A percentile compares a stretch with the other conserved stretches of the same genome.
These are phyloP conservation scores for Halcyon badia DNA, from an alignment of 2,797 vertebrate species.

Conservation along the genomic window DNA sequence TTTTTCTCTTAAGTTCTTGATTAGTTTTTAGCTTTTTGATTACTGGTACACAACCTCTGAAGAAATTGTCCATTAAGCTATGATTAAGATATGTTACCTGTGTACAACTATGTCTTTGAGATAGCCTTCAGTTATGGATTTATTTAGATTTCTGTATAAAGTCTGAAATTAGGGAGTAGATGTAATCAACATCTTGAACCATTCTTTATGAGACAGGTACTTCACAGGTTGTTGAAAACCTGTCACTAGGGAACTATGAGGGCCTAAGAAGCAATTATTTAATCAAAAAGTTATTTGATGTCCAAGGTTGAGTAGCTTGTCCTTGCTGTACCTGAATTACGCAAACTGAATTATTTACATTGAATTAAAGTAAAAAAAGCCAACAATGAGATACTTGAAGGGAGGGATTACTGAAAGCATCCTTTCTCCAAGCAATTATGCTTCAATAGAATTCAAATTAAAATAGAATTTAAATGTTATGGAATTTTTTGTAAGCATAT, in stretches of 20 bases:
- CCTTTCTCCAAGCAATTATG: neutral
- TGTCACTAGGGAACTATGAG: neutral
- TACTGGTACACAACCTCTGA: neutral
- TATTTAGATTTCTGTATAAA: neutral
- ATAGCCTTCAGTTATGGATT: neutral
- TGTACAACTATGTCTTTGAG: neutral
- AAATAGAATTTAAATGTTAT: neutral
- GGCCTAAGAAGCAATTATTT: neutral
- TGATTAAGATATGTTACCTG: neutral
- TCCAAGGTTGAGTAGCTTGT: neutral
- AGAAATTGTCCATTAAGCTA: neutral
- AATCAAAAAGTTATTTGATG: neutral
- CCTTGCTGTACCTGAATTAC: neutral
- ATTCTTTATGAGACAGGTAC: neutral
- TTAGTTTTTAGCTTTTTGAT: neutral
- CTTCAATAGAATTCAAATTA: neutral
- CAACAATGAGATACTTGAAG: neutral
- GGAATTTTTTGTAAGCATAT: neutral
- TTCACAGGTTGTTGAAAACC: neutral
- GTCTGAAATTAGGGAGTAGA: neutral
- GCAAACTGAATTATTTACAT: neutral
- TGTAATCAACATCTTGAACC: neutral
- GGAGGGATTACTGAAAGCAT: neutral
- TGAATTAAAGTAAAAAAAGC: neutral
- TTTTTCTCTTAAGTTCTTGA: neutral